Conservation (phyloP, 2,113 vertebrate genomes). For the Bubalus kerabau region DNA sequence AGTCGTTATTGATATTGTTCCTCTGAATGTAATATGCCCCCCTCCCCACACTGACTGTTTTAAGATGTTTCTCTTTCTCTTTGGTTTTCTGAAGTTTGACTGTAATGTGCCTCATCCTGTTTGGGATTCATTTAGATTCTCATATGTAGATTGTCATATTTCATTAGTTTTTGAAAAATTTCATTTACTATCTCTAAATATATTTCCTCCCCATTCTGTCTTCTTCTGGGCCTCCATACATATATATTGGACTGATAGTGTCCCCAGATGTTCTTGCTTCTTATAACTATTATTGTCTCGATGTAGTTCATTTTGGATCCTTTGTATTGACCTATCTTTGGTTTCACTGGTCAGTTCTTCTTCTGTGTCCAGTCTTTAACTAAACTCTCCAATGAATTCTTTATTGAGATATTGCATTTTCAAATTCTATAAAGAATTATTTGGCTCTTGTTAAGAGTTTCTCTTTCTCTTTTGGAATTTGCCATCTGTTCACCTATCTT, state of each 20-base stretch:
- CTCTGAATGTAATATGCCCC: not conserved
- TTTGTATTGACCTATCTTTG: not conserved
- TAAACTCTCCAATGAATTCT: not conserved
- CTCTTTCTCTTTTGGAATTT: not conserved
- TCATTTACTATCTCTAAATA: not conserved
- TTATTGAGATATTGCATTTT: not conserved
- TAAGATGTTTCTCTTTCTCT: not conserved
- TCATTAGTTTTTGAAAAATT: not conserved
- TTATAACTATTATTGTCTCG: not conserved
- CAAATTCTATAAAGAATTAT: not conserved
- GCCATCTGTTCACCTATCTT: not conserved
- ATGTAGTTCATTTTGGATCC: not conserved
- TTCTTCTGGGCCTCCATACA: not conserved
- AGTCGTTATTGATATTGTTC: not conserved
- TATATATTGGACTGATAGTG: not conserved
- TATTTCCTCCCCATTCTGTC: not conserved
- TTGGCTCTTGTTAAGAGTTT: not conserved
- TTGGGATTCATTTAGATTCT: not conserved
- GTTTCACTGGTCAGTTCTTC: not conserved
- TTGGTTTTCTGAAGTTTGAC: not conserved
- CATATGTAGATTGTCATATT: not conserved
- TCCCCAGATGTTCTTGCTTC: not conserved
- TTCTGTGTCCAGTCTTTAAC: not conserved
- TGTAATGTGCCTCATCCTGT: not conserved
- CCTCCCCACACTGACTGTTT: not conserved